Base-by-base conservation (phyloP, 2,888 invertebrate species). In the Drosophila rubida region DNA sequence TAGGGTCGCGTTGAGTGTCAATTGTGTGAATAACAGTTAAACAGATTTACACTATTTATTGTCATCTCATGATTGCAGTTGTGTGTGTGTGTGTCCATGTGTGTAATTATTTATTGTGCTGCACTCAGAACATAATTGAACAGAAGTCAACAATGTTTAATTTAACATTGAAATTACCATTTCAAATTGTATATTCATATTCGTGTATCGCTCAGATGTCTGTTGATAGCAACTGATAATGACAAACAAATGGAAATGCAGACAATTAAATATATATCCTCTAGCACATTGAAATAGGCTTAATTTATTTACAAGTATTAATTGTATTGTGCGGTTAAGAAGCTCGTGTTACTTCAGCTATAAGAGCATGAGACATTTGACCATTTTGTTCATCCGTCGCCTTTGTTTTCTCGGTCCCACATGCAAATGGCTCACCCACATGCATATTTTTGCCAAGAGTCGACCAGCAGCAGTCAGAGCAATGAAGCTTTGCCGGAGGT, bases 21-120 rank as follows among this genome's bases (percentile, higher is more conserved):
- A 84, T 75, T 81, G 85, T 81, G 59, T 69, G 75, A 61, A 81
- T 65, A 81, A 85, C 81, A 75, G 67, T 62, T 66, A 62, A 66
- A 67, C 80, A 82, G 85, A 81, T 87, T 81, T 69, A 61, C 58
- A 74, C 39, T 69, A 85, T 79, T 79, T 74, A 69, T 63, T 49
- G 62, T 55, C 30, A 48, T 51, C 44, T 57, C 61, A 54, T 60
- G 30, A n/a, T 19, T 16, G 25, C 23, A 7, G 50, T 50, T 41
- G 3, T 48, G 9, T 23, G n/a, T 48, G 2, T 14, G 16, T 48
- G 25, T 35, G 8, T 42, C 9, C 30, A 2, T 27, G 32, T 45
- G 11, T 46, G 23, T 9, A 25, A 44, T 32, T 57, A 13, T 57
- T 50, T 37, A 23, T 41, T 4, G 9, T 19, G 30, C 14, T 30